Conservation (phyloP, 2,888 invertebrate species). For the Lepas anatifera region DNA sequence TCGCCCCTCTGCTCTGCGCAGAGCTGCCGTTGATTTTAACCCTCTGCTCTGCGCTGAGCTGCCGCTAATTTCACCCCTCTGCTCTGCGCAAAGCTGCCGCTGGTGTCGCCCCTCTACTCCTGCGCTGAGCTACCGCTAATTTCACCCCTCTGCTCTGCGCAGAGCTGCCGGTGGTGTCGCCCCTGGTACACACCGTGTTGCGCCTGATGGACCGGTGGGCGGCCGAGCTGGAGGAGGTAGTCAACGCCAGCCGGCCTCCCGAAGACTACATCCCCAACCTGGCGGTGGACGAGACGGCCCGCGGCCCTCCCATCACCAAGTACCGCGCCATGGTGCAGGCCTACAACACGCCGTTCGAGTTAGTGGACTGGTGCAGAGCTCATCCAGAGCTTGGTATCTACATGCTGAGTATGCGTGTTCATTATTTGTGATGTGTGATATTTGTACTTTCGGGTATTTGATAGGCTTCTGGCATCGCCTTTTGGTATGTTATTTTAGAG, state of each 20-base stretch:
- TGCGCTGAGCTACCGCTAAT: neutral
- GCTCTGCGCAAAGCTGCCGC: neutral
- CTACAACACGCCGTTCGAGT: conserved; percentile 87
- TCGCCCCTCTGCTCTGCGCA: too few species aligned
- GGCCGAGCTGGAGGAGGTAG: conserved; percentile 57
- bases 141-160: conserved; percentile 14
- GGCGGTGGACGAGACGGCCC: conserved; percentile 49
- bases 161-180: conserved; percentile 91
- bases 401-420: too few species aligned
- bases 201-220: conserved; percentile 83
- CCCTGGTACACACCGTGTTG: conserved; percentile 77
- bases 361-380: too few species aligned
- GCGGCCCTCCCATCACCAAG: conserved; percentile 69
- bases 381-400: too few species aligned
- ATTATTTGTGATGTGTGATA: too few species aligned
- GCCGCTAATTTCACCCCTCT: neutral
- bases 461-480: too few species aligned
- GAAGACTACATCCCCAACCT: conserved; percentile 62
- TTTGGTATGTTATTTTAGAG: too few species aligned
- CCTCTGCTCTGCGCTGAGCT: too few species aligned
- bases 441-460: too few species aligned
- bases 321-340: conserved; percentile 83
- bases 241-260: conserved; percentile 69
- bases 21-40: too few species aligned
- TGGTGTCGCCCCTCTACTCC: conserved; percentile 20